These are phyloP conservation scores for Antheraea mylitta DNA, from an alignment of 1,140 invertebrate genomes.

Conservation along the genomic window DNA sequence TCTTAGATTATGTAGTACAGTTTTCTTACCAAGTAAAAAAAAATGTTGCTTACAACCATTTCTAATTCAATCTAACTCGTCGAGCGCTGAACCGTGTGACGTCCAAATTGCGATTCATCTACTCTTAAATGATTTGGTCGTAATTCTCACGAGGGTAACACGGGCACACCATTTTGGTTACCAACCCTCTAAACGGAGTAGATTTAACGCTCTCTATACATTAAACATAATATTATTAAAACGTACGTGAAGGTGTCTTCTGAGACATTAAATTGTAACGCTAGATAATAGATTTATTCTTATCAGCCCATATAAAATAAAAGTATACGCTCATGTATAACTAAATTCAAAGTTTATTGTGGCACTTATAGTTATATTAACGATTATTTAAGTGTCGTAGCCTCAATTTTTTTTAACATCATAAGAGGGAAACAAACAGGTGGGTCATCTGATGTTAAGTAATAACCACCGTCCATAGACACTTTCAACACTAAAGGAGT, in stretches of 20 bases:
- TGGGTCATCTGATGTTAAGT: no score
- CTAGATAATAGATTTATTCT: constrained; percentile 15
- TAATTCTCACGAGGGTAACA: constrained; percentile 1
- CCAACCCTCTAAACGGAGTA: background rate
- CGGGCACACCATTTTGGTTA: constrained; percentile 1
- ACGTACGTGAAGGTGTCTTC: background rate
- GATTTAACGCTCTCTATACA: background rate
- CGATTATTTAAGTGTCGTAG: no score
- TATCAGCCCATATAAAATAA: background rate
- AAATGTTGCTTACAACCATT: background rate
- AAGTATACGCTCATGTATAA: background rate
- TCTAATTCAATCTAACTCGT: background rate
- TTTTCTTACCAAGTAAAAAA: background rate
- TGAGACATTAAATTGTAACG: constrained; percentile 8
- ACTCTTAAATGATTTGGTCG: constrained; percentile 8
- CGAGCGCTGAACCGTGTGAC: background rate
- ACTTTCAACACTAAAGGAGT: no score
- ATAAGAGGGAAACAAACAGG: no score
- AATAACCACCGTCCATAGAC: no score
- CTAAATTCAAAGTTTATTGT: no score
- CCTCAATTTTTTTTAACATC: no score
- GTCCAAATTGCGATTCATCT: background rate
- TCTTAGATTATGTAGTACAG: no score
- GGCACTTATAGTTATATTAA: no score
- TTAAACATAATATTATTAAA: constrained; percentile 3